Evolutionary conservation across 2,797 vertebrate genomes (phyloP), one percentile per base, ranked within the genome.

Genomic region (Squalus acanthias): DNA sequence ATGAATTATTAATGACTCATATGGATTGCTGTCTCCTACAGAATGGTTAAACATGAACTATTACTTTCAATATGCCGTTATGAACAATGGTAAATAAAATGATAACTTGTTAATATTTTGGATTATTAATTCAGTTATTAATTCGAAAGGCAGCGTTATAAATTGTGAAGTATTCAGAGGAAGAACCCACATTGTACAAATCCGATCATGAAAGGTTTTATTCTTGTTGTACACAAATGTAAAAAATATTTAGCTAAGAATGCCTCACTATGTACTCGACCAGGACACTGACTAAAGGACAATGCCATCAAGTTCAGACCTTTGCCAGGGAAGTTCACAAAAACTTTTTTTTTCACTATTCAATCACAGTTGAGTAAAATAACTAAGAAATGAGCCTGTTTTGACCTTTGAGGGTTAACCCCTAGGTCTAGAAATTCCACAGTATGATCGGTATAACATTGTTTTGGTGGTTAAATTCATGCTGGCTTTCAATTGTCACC

Each of bases 1-100:
- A 67, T 69, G 39, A 93, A 93, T 93, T 93, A 93, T 93, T 93
- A 93, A 93, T 93, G 63, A 24, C 17, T 20, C 91, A 69, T 93
- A 39, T 93, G 91, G n/a, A 69, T 24, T 53, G 46, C 22, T 69
- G 65, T 69, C n/a, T 91, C 20, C 63, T 93, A 9, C 33, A 69
- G 5, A 67, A 93, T 93, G 89, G 63, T 39, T 46, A 46, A 46
- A 69, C 26, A 69, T 93, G n/a, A 67, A 46, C 39, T 46, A 93
- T 69, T 67, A 69, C 91, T 67, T 91, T 91, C 2, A 69, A 67
- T 69, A 67, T 24, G 29, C 20, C 46, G 63, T 33, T 46, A 22
- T 69, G 63, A 24, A 92, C 65, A 93, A 67, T 26, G 8, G n/a
- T 93, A 93, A 46, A 69, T 22, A 93, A 67, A 93, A 69, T 22